phyloP scores from a whole-genome alignment of 2,888 invertebrate species.

The Zeuzera pyrina region DNA sequence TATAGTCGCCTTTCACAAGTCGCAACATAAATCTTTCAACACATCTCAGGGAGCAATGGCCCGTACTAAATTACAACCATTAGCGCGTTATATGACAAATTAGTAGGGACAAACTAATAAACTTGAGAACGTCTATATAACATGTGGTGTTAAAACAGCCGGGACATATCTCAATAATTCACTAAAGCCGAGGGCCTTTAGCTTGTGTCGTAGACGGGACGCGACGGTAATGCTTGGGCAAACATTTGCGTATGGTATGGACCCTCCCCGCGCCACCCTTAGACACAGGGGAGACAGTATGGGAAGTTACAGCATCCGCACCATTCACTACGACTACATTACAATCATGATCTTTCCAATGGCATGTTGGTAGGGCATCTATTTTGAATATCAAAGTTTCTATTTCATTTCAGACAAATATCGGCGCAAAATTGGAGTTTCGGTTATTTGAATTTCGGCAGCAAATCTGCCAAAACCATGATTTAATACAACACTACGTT shows the following conservation, averaged over 20 bases:
- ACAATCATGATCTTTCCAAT: no score
- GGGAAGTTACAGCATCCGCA: no score
- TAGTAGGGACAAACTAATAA: slow-evolving; percentile 42
- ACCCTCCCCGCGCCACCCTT: slow-evolving; percentile 1
- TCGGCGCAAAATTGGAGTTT: no score
- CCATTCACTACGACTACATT: no score
- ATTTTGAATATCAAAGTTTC: no score
- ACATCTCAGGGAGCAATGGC: slow-evolving; percentile 16
- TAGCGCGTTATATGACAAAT: slow-evolving; percentile 55
- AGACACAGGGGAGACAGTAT: slow-evolving; percentile 3
- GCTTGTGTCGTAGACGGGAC: slow-evolving; percentile 12
- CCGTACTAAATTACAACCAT: slow-evolving; percentile 49
- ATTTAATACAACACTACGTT: no score
- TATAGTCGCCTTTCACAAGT: no score
- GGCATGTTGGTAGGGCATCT: no score
- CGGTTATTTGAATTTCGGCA: no score
- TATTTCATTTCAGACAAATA: no score
- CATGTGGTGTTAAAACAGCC: slow-evolving; percentile 46
- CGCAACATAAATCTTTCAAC: slow-evolving; percentile 17
- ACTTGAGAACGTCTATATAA: slow-evolving; percentile 36
- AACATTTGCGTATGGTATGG: slow-evolving; percentile 37
- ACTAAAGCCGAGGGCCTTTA: slow-evolving; percentile 15
- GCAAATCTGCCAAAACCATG: no score
- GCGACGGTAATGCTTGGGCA: slow-evolving; percentile 33
- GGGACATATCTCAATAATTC: slow-evolving; percentile 44